Evolutionary conservation across 1,140 invertebrate genomes (phyloP), one percentile per base, ranked within the genome.

Genomic region (Drosophila athabasca): DNA sequence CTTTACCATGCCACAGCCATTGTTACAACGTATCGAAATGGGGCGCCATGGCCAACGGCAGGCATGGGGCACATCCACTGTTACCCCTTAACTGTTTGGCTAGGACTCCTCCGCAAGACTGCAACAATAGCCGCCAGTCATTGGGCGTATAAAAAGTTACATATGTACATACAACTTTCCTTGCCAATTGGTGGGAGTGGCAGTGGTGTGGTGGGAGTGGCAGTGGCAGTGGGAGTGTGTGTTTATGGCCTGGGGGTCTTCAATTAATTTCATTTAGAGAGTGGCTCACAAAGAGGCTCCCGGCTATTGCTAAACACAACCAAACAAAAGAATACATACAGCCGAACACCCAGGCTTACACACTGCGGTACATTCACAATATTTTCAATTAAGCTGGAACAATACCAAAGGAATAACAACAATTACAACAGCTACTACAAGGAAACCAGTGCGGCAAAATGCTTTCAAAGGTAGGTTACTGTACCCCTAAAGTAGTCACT

Each of bases 331-430:
- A 44, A 15, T 44, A n/a, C 64, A 58, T 48, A 69, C 50, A 74
- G 57, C 46, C 19, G 59, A 22, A 39, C 53, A 73, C 43, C 66
- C 29, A 31, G 8, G 2, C 31, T n/a, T n/a, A 9, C 13, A 11
- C 44, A 61, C 46, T 15, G 53, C 41, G 39, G 22, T 58, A 62
- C 72, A 77, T 61, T 82, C 76, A 81, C 74, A 88, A 85, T 88
- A 85, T 88, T 88, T 88, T 88, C 82, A 85, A 85, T 85, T 85
- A 85, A 85, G 82, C 78, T 82, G 60, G 75, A 82, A 80, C 82
- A 76, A 82, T 88, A 76, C 82, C 83, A 68, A 65, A 65, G 77
- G 83, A 85, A 85, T 82, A 85, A 87, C 82, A 85, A 85, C 83
- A 85, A 88, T 85, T 87, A 76, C 82, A 85, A 65, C 55, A 79